Evolutionary conservation across 2,888 invertebrate genomes (phyloP).

Genomic region (Tuta absoluta): DNA sequence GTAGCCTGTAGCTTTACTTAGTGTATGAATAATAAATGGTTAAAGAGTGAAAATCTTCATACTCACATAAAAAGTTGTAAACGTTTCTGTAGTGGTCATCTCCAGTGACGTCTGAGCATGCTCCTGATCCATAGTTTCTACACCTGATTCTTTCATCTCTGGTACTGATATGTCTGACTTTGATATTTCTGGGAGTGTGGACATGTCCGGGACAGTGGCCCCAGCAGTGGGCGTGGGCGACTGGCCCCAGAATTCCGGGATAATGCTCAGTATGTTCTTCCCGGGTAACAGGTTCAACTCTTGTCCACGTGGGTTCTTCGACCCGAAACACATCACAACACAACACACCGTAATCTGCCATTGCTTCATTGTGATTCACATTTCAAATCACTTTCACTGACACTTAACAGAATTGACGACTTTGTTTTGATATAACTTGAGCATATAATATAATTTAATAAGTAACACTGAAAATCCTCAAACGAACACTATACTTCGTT

Average conservation of each 20-base stretch:
- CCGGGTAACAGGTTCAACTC: conserved; percentile 43
- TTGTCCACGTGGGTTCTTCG: conserved; percentile 44
- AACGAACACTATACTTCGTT: too few relatives aligned
- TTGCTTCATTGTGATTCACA: conserved; percentile 50
- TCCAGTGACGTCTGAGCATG: conserved; percentile 3
- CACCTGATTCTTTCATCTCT: background rate
- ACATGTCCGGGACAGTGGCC: conserved; percentile 24
- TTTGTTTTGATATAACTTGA: background rate
- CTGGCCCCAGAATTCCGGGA: conserved; percentile 48
- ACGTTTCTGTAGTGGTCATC: background rate
- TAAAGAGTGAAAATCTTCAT: background rate
- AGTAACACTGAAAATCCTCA: too few relatives aligned
- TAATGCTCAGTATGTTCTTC: conserved; percentile 49
- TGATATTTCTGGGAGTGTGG: background rate
- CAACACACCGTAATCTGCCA: conserved; percentile 49
- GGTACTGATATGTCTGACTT: background rate
- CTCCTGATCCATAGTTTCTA: conserved; percentile 25
- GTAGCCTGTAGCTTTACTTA: too few relatives aligned
- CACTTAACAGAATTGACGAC: background rate
- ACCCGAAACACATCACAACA: conserved; percentile 44
- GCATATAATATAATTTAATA: too few relatives aligned
- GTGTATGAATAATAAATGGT: background rate
- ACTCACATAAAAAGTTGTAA: background rate
- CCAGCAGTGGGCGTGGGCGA: conserved; percentile 31
- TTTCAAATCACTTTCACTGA: conserved; percentile 24